A percentile compares a stretch with the other conserved stretches of the same genome.
These are phyloP conservation scores for Asarcornis scutulata DNA, from an alignment of 2,113 vertebrate genomes.

Conservation along the genomic window DNA sequence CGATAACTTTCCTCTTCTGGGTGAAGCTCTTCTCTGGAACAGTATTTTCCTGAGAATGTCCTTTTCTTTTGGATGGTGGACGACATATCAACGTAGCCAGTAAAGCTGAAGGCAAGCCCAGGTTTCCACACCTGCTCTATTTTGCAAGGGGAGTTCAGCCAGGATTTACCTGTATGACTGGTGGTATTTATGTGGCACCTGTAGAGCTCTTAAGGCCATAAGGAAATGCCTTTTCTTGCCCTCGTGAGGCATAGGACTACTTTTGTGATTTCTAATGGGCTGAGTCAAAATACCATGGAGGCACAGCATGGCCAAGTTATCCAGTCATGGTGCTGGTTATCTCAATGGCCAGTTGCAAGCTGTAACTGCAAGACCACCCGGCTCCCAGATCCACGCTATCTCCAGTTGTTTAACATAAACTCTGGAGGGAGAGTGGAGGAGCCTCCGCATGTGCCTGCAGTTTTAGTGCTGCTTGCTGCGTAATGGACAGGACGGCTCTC, in stretches of 20 bases:
- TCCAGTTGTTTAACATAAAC: neutral
- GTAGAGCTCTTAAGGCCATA: neutral
- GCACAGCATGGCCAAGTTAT: neutral
- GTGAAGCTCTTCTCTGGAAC: neutral
- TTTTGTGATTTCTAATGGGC: neutral
- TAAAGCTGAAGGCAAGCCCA: neutral
- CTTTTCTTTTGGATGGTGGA: neutral
- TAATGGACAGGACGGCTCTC: neutral
- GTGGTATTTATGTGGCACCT: neutral
- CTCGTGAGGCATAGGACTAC: neutral
- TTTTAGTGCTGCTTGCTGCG: neutral
- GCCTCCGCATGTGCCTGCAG: neutral
- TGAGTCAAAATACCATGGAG: neutral
- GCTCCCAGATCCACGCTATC: neutral
- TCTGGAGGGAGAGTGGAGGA: neutral
- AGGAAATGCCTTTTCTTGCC: neutral
- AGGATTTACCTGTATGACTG: neutral
- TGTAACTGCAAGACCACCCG: neutral
- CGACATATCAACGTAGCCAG: neutral
- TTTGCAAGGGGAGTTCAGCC: neutral
- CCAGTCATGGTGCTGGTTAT: neutral
- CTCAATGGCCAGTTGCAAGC: neutral
- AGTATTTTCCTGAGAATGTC: neutral
- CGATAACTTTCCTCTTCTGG: neutral
- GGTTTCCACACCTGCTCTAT: neutral